Evolutionary conservation across 2,888 invertebrate genomes (phyloP).

Genomic region (Nemotelus pantherinus): DNA sequence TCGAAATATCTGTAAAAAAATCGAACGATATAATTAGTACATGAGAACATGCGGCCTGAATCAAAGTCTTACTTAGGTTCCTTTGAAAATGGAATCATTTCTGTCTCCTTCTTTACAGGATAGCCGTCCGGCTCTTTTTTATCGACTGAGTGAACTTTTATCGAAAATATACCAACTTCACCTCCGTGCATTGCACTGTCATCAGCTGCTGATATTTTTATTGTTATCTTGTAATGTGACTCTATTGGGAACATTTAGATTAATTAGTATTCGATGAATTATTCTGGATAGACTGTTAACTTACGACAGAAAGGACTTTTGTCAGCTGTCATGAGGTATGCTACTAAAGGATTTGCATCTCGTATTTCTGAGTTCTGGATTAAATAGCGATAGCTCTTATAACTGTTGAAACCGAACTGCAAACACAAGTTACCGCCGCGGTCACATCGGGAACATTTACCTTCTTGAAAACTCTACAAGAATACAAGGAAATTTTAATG

Average conservation of each 20-base stretch:
- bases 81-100: constrained; percentile 69
- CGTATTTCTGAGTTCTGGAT: constrained; percentile 65
- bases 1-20: constrained; percentile 60
- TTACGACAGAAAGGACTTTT: constrained; percentile 81
- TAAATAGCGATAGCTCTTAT: constrained; percentile 67
- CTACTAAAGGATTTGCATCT: constrained; percentile 67
- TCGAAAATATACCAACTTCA: constrained; percentile 77
- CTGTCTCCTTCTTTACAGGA: constrained; percentile 62
- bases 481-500: background rate
- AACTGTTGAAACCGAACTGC: constrained; percentile 74
- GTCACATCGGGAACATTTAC: constrained; percentile 77
- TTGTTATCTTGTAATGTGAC: constrained; percentile 79
- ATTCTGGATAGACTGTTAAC: constrained; percentile 54
- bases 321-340: constrained; percentile 79
- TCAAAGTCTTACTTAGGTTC: constrained; percentile 63
- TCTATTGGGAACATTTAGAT: constrained; percentile 67
- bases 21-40: background rate
- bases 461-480: constrained; percentile 73
- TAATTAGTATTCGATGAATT: background rate
- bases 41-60: constrained; percentile 50
- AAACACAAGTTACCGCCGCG: constrained; percentile 73
- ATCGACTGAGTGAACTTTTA: constrained; percentile 73
- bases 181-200: constrained; percentile 80
- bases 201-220: constrained; percentile 77
- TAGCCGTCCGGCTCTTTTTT: constrained; percentile 60